Base-by-base conservation (phyloP, 2,888 invertebrate species). In the Globia sparganii region DNA sequence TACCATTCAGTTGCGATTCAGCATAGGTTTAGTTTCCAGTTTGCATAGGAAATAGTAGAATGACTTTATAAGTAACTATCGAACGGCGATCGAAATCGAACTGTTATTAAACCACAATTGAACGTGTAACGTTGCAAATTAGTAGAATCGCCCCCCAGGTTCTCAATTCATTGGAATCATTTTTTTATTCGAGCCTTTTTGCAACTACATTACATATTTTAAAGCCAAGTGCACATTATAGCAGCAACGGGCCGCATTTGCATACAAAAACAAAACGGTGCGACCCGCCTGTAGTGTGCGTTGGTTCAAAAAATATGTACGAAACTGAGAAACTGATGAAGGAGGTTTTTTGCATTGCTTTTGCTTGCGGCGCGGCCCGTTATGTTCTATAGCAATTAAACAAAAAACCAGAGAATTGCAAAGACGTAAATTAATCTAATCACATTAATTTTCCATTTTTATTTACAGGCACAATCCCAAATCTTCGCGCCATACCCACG, bases 391-490 rank as follows among this genome's bases (percentile, higher is more conserved):
- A 46, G 0, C 25, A 11, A n/a, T 56, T 56, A 59, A 21, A 31
- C 59, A 31, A 8, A 1, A 58, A 18, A 28, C 31, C 49, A 34
- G 15, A 46, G 13, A 46, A 0, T 46, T 25, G 4, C 49, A 31
- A 25, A 37, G n/a, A 72, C 3, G 25, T 37, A 28, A 34, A 21
- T 25, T 18, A 46, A 46, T 46, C 43, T 43, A 43, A 18, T 46
- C 46, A 18, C 2, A 40, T n/a, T 2, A 18, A 25, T 31, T 2
- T 2, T n/a, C 4, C 4, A 9, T 11, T 71, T 37, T 31, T 25
- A 25, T 31, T 59, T 18, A 34, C 78, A 84, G 83, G 78, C 28
- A 0, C 86, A 84, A 37, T 64, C 83, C 21, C 83, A 84, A 72
- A 75, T 84, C 2, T 84, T 84, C 25, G 78, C 83, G 0, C 83